A percentile compares a stretch with the other conserved stretches of the same genome.
Evolutionary conservation across 2,113 vertebrate genomes (phyloP).

Genomic region (Labeo catla): DNA sequence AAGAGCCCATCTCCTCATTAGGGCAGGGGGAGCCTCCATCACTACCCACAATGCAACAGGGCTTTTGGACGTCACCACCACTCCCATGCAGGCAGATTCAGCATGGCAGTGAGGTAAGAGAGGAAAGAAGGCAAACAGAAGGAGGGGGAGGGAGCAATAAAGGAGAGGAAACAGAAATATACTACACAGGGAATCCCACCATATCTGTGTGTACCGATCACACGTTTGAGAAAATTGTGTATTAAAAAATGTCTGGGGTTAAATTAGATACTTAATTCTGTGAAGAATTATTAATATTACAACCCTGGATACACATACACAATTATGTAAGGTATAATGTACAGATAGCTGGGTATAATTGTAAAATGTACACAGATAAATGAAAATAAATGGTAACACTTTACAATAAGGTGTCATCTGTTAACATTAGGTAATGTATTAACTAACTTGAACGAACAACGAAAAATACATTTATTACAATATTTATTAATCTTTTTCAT

Average conservation of each 20-base stretch:
- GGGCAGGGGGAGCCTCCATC: slow-evolving; percentile 66
- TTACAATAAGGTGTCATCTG: too few relatives aligned
- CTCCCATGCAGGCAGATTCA: slow-evolving; percentile 70
- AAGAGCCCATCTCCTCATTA: slow-evolving; percentile 69
- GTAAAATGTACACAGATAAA: background rate
- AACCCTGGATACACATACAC: background rate
- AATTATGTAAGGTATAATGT: background rate
- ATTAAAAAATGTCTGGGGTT: background rate
- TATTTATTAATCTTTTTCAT: too few relatives aligned
- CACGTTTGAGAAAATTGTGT: background rate
- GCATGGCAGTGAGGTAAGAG: slow-evolving; percentile 58
- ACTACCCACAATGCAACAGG: slow-evolving; percentile 76
- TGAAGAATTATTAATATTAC: background rate
- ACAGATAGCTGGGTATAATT: background rate
- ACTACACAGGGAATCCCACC: slow-evolving; percentile 44
- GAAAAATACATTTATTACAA: too few relatives aligned
- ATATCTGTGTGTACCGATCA: background rate
- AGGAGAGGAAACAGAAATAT: slow-evolving; percentile 37
- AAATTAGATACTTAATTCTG: background rate
- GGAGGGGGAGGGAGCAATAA: background rate
- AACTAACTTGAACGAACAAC: too few relatives aligned
- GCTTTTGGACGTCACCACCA: slow-evolving; percentile 70
- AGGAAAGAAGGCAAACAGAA: slow-evolving; percentile 66
- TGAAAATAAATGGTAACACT: too few relatives aligned
- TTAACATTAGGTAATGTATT: too few relatives aligned